Evolutionary conservation across 2,888 invertebrate species (phyloP).

Genomic region (Hoplodrina blanda): DNA sequence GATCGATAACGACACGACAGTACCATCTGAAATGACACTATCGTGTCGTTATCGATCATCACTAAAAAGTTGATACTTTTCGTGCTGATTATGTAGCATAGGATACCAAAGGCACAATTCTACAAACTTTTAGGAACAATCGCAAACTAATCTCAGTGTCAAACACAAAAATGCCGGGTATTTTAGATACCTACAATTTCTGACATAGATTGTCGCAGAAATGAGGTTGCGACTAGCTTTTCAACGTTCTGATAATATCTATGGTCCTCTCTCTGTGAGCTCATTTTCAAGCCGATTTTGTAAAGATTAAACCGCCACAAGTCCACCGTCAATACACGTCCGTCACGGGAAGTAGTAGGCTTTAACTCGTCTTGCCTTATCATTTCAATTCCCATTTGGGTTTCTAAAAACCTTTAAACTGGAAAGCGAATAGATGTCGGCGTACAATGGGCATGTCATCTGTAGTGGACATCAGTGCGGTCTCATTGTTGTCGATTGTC

Average conservation of each 20-base stretch:
- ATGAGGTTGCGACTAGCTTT: no score
- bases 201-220: no score
- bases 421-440: conserved; percentile 66
- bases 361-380: conserved; percentile 16
- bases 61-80: no score
- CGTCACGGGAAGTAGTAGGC: conserved; percentile 5
- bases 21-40: no score
- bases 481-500: conserved; percentile 78
- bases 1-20: background rate
- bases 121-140: no score
- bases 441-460: conserved; percentile 74
- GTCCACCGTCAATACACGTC: background rate
- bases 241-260: no score
- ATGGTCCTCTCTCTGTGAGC: background rate
- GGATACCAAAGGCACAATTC: no score
- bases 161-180: no score
- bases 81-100: no score
- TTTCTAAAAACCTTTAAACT: conserved; percentile 67
- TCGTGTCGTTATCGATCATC: no score
- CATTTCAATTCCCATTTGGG: conserved; percentile 53
- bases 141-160: no score
- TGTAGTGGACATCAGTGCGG: conserved; percentile 76
- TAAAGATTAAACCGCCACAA: background rate
- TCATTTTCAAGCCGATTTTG: background rate
- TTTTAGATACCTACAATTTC: no score